phyloP scores from a whole-genome alignment of 2,113 vertebrate species.

The Sapayoa aenigma region DNA sequence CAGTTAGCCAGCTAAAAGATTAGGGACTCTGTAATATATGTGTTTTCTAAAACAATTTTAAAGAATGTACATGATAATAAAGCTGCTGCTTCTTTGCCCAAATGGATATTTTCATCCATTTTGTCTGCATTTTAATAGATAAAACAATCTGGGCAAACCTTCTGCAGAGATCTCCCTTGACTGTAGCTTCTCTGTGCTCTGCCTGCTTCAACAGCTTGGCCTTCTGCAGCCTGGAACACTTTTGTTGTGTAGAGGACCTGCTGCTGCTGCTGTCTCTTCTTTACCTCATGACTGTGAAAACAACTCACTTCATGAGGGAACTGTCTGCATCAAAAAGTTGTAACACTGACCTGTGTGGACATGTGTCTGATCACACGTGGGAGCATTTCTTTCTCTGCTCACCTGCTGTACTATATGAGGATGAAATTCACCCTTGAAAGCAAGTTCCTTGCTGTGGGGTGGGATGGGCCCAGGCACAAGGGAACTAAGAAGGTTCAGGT shows the following conservation, averaged over 20 bases:
- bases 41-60: neutral
- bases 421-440: neutral
- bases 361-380: neutral
- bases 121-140: neutral
- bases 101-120: neutral
- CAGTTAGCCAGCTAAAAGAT: neutral
- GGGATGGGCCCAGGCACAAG: neutral
- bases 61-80: neutral
- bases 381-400: neutral
- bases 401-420: neutral
- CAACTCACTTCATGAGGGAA: neutral
- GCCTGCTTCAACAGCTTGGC: neutral
- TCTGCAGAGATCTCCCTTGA: neutral
- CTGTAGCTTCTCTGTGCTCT: neutral
- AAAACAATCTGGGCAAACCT: neutral
- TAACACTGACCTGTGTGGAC: neutral
- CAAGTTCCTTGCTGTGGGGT: neutral
- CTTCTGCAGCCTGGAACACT: neutral
- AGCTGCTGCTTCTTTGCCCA: neutral
- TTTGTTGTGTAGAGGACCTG: too few species aligned
- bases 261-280: neutral
- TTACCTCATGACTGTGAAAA: neutral
- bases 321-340: neutral
- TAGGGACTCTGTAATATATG: neutral
- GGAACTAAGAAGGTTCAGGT: neutral